Base-by-base conservation (phyloP, 1,140 invertebrate species). In the Sycophaga agraensis region DNA sequence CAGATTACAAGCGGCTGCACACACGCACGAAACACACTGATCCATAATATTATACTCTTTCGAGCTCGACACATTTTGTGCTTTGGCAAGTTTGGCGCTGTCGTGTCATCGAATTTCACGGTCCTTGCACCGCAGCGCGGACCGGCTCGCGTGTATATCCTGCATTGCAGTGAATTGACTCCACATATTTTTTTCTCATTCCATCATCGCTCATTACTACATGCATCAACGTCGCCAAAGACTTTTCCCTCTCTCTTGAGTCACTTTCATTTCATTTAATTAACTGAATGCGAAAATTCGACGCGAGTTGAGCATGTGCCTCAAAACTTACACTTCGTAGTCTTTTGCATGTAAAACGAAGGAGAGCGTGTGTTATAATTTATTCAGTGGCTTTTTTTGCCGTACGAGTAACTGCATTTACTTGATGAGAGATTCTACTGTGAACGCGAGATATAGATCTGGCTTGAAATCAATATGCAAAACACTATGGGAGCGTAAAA, bases 1-100 rank as follows among this genome's bases (percentile, higher is more conserved):
- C 28, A 31, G 5, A 6, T 11, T 31, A 31, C 28, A 31, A 4
- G n/a, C n/a, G n/a, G n/a, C n/a, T n/a, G n/a, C n/a, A n/a, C n/a
- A n/a, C n/a, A n/a, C n/a, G n/a, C n/a, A n/a, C n/a, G n/a, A n/a
- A n/a, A n/a, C n/a, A n/a, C n/a, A n/a, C n/a, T n/a, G n/a, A n/a
- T n/a, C n/a, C n/a, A n/a, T n/a, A n/a, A n/a, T n/a, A 35, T 7
- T 65, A 51, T 69, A 70, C 57, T 69, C 37, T 35, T n/a, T n/a
- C 16, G 24, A 48, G 51, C 59, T 55, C 50, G 31, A 68, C 64
- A 69, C 70, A 73, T 69, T 71, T 66, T 78, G 72, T 79, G 79
- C 79, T 81, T 80, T 81, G 77, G 78, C 79, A 77, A 79, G 69
- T 81, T 71, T 79, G 72, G 76, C 76, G 74, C 77, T 78, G 72